Base-by-base conservation (phyloP, 2,113 vertebrate genomes). In the Thomomys bottae region DNA sequence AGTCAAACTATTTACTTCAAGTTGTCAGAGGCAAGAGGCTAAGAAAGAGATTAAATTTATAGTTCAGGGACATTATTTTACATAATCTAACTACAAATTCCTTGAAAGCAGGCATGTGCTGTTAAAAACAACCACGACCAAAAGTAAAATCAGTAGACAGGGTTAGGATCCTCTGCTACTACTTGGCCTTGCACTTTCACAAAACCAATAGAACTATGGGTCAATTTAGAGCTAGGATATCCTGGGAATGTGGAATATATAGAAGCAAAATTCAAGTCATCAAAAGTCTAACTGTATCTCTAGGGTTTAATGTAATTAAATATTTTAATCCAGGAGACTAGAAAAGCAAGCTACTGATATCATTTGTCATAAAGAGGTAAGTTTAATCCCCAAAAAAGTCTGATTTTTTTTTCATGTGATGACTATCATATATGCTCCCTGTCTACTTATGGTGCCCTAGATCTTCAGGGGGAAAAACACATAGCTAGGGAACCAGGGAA, bases 1-100 rank as follows among this genome's bases (percentile, higher is more conserved):
- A 94, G 94, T 94, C 77, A 76, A 93, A 91, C 64, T 92, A 87
- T 91, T 95, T 95, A 89, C 84, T 92, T 90, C 94, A 96, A 96
- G 77, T 89, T 94, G 87, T 95, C 94, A 95, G 73, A 92, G 42
- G 42, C 91, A 95, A 96, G 82, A 72, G 18, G 59, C 82, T 90
- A 88, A 84, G 49, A 12, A 86, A 90, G 63, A 95, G 67, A 95
- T 95, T 90, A 92, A 95, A 95, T 96, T 88, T 95, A 83, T 73
- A 88, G 59, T 72, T 93, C 45, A 91, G 85, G 92, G 87, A 95
- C 34, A 88, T 87, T 36, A 30, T 94, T 96, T 95, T 90, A 91
- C 76, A 93, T 93, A 95, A 95, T 90, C 32, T 93, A 90, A 84
- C 79, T 84, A 90, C 61, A 91, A 95, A 91, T 92, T 88, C 40